Evolutionary conservation across 2,888 invertebrate species (phyloP).

Genomic region (Pachydiplax longipennis): DNA sequence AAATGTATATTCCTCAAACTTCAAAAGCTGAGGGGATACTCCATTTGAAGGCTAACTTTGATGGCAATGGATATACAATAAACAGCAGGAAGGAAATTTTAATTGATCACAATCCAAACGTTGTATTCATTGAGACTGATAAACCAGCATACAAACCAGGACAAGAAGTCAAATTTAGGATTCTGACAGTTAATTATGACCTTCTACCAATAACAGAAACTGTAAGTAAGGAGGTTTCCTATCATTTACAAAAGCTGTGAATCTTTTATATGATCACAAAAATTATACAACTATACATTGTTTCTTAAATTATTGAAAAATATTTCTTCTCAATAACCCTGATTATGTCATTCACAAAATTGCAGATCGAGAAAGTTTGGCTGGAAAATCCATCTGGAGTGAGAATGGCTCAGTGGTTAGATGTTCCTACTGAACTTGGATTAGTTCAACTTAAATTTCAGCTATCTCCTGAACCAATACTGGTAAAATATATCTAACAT

Average conservation of each 20-base stretch:
- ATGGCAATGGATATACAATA: constrained; percentile 59
- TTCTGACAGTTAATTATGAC: constrained; percentile 65
- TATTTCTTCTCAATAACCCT: neutral
- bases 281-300: too few species aligned
- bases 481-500: constrained; percentile 48
- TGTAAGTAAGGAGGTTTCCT: constrained; percentile 57
- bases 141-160: constrained; percentile 68
- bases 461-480: constrained; percentile 56
- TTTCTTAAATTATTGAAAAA: neutral
- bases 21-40: constrained; percentile 44
- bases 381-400: constrained; percentile 71
- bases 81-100: constrained; percentile 59
- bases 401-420: constrained; percentile 70
- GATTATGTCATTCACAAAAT: constrained; percentile 27
- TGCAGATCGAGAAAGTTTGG: constrained; percentile 70
- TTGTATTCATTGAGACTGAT: constrained; percentile 67
- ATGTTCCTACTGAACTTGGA: constrained; percentile 67
- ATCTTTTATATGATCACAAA: too few species aligned
- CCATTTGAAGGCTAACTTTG: constrained; percentile 53
- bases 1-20: constrained; percentile 46
- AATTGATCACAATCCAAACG: constrained; percentile 64
- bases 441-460: constrained; percentile 66
- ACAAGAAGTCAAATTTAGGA: constrained; percentile 65
- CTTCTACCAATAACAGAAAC: constrained; percentile 64
- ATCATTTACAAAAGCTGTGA: neutral